These are phyloP conservation scores for Aphrocallistes beatrix DNA, from an alignment of 37 sponge, comb jelly and placozoan genomes.

Conservation along the genomic window DNA sequence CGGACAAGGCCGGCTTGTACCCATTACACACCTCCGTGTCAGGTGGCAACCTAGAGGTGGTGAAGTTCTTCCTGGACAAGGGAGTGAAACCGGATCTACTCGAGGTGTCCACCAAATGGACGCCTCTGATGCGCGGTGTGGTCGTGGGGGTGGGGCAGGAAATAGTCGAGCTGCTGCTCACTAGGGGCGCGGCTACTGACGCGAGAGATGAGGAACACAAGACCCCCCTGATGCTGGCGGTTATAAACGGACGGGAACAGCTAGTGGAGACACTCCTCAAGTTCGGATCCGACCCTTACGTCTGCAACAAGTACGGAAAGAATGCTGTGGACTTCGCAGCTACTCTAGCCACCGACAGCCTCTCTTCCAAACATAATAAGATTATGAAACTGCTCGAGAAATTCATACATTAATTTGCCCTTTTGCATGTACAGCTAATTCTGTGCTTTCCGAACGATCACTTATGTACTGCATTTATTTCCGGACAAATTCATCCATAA, in stretches of 20 bases:
- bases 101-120: not conserved
- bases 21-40: not conserved
- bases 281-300: not conserved
- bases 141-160: not conserved
- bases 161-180: not conserved
- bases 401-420: not conserved
- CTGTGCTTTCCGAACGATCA: not conserved
- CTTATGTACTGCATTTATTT: not conserved
- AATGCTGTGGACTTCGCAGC: slow-evolving; percentile 16
- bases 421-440: not conserved
- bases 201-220: not conserved
- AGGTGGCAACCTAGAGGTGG: not conserved
- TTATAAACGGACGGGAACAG: not conserved
- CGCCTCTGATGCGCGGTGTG: not conserved
- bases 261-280: not conserved
- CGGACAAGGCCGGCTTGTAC: not conserved
- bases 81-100: not conserved
- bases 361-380: not conserved
- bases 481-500: not conserved
- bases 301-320: slow-evolving; percentile 8
- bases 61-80: slow-evolving; percentile 8
- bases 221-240: slow-evolving; percentile 1
- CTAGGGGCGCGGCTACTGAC: not conserved
- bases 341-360: not conserved
- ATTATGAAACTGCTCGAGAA: not conserved